These are phyloP conservation scores for Phortica variegata DNA, from an alignment of 1,140 invertebrate genomes.

Conservation along the genomic window DNA sequence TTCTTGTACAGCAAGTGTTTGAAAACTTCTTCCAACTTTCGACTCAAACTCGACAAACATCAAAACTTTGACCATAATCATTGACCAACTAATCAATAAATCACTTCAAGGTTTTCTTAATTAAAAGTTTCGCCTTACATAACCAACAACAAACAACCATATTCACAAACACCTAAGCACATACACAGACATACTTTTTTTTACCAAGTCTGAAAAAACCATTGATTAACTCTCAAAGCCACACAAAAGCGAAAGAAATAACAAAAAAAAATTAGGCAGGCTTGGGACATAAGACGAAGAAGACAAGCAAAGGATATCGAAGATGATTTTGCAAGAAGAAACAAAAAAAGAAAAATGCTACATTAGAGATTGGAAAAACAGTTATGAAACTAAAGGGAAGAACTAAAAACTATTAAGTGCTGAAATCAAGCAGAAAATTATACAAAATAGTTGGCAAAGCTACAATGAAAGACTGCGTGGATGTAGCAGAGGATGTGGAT, in stretches of 20 bases:
- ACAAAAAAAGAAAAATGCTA: constrained; percentile 35
- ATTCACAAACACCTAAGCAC: constrained; percentile 1
- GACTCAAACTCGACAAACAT: too few species aligned
- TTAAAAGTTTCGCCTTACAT: constrained; percentile 51
- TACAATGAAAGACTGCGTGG: not conserved
- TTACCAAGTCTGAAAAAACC: constrained; percentile 33
- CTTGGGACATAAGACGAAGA: constrained; percentile 8
- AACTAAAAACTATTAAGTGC: constrained; percentile 53
- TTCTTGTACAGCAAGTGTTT: too few species aligned
- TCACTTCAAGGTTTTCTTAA: constrained; percentile 58
- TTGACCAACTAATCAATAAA: constrained; percentile 49
- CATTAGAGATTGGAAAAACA: not conserved
- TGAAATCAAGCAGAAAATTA: constrained; percentile 56
- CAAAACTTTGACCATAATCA: constrained; percentile 21
- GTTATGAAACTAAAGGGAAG: constrained; percentile 11
- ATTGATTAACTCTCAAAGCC: constrained; percentile 49
- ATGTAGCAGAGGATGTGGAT: constrained; percentile 14
- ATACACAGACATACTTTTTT: constrained; percentile 20
- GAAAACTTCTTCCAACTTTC: too few species aligned
- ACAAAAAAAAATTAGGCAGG: constrained; percentile 10
- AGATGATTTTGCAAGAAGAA: constrained; percentile 39
- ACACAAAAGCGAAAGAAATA: constrained; percentile 32
- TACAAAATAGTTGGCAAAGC: constrained; percentile 47
- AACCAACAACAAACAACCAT: constrained; percentile 28
- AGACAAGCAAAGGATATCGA: constrained; percentile 24